Evolutionary conservation across 2,797 vertebrate species (phyloP).

Genomic region (Epinephelus malabaricus): DNA sequence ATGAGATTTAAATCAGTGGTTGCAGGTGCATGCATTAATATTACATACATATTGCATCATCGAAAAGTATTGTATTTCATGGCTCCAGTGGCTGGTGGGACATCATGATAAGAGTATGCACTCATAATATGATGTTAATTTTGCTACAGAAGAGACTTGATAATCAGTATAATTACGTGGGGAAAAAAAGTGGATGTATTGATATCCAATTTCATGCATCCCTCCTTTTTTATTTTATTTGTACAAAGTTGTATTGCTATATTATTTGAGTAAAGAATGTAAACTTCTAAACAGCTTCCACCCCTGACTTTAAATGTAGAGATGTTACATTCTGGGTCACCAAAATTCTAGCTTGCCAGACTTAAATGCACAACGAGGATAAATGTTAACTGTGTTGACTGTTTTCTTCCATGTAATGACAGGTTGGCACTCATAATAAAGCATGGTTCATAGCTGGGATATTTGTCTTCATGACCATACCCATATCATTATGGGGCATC

Average conservation of each 20-base stretch:
- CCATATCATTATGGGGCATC: conserved; percentile 97
- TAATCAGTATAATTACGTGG: too few relatives aligned
- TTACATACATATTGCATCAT: too few relatives aligned
- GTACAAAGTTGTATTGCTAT: neutral
- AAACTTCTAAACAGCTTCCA: neutral
- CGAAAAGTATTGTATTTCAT: too few relatives aligned
- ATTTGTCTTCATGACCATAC: conserved; percentile 97
- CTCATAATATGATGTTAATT: too few relatives aligned
- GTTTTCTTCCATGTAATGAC: conserved; percentile 34
- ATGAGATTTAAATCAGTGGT: too few relatives aligned
- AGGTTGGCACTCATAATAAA: conserved; percentile 96
- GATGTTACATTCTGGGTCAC: too few relatives aligned
- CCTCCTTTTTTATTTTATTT: neutral
- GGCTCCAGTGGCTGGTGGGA: too few relatives aligned
- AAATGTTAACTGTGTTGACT: neutral
- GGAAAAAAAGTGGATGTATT: too few relatives aligned
- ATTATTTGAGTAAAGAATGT: neutral
- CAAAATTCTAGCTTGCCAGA: neutral
- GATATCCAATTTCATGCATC: too few relatives aligned
- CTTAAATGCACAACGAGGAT: neutral
- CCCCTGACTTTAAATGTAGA: neutral
- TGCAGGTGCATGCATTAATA: too few relatives aligned
- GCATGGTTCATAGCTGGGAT: conserved; percentile 99
- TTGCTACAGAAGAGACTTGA: too few relatives aligned
- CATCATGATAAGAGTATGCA: too few relatives aligned